Evolutionary conservation across 2,797 vertebrate species (phyloP).

Genomic region (Amblyopsis hoosieri): DNA sequence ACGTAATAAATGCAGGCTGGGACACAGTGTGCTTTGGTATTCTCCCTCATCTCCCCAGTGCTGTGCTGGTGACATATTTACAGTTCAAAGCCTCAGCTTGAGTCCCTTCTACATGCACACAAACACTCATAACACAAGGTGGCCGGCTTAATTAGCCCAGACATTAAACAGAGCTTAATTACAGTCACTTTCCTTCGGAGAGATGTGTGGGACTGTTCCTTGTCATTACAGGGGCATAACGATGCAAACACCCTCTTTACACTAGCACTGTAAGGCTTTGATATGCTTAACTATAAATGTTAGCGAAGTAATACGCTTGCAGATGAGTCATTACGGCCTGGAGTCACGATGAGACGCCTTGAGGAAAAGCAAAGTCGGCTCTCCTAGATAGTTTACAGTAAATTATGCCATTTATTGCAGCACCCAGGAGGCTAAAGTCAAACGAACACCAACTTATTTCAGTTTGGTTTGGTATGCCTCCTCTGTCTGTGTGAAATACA

Average conservation of each 20-base stretch:
- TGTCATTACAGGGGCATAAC: constrained; percentile 76
- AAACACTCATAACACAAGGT: constrained; percentile 47
- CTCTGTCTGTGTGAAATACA: constrained; percentile 50
- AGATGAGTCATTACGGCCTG: constrained; percentile 15
- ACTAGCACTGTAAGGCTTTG: constrained; percentile 32
- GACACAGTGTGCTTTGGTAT: constrained; percentile 18
- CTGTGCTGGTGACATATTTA: constrained; percentile 66
- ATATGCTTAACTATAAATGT: constrained; percentile 38
- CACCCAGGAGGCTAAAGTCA: neutral
- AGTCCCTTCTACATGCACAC: constrained; percentile 45
- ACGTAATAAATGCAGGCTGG: constrained; percentile 22
- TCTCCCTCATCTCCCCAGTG: constrained; percentile 8
- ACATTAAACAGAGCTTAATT: constrained; percentile 80
- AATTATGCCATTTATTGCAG: constrained; percentile 32
- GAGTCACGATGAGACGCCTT: constrained; percentile 11
- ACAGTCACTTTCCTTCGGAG: constrained; percentile 76
- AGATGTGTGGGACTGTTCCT: constrained; percentile 67
- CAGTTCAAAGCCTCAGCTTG: constrained; percentile 65
- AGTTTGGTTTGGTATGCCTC: constrained; percentile 56
- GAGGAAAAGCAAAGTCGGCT: constrained; percentile 42
- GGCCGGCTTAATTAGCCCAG: constrained; percentile 77
- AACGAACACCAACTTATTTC: constrained; percentile 23
- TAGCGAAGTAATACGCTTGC: constrained; percentile 36
- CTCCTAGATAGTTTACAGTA: constrained; percentile 44
- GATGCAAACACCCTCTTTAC: constrained; percentile 63